phyloP scores from a whole-genome alignment of 1,140 invertebrate genomes.

The Zeugodacus cucurbitae region DNA sequence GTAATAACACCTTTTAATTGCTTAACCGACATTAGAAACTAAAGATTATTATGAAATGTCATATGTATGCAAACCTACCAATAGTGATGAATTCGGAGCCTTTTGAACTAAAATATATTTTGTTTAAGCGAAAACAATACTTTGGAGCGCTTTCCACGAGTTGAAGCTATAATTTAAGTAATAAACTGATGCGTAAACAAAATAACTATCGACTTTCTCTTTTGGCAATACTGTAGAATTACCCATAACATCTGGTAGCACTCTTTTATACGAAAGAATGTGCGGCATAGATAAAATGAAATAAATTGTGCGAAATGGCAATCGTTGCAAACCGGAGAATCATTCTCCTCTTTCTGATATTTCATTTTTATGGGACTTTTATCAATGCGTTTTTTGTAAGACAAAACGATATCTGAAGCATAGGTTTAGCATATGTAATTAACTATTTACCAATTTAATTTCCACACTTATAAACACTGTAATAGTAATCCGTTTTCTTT shows the following conservation, averaged over 20 bases:
- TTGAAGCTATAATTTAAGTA: too few relatives aligned
- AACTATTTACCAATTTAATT: neutral
- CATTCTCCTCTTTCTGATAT: neutral
- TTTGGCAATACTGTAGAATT: neutral
- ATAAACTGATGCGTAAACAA: too few relatives aligned
- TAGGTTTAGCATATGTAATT: neutral
- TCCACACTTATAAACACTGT: neutral
- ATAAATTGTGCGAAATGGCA: neutral
- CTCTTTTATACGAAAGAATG: neutral
- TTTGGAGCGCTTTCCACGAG: too few relatives aligned
- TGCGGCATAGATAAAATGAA: neutral
- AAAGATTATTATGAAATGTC: too few relatives aligned
- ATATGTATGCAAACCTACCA: too few relatives aligned
- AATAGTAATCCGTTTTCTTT: neutral
- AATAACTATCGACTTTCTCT: too few relatives aligned
- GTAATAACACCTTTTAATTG: too few relatives aligned
- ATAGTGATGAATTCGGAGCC: too few relatives aligned
- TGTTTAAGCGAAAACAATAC: too few relatives aligned
- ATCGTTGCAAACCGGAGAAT: constrained; percentile 8
- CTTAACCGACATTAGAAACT: too few relatives aligned
- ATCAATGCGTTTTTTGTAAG: neutral
- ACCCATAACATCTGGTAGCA: neutral
- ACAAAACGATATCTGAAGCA: neutral
- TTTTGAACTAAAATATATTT: too few relatives aligned
- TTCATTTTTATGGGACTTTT: neutral